phyloP scores from a whole-genome alignment of 2,888 invertebrate species.

The Drosophila tripunctata region DNA sequence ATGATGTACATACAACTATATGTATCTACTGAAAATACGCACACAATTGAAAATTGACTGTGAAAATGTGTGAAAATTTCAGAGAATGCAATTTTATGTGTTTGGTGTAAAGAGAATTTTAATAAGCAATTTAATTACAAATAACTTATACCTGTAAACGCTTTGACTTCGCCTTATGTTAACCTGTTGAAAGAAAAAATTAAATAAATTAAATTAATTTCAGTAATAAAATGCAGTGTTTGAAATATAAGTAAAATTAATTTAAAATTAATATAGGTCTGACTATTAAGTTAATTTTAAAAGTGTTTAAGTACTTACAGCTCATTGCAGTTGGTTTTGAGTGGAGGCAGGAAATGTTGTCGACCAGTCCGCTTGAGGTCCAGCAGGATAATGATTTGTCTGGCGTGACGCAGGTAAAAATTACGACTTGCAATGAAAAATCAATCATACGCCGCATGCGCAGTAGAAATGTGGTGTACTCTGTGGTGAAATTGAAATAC shows the following conservation, averaged over 20 bases:
- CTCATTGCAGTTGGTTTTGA: neutral
- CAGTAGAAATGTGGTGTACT: constrained; percentile 51
- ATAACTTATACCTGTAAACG: neutral
- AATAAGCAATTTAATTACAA: neutral
- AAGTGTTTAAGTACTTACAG: constrained; percentile 1
- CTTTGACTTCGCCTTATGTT: neutral
- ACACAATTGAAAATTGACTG: neutral
- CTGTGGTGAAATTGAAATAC: constrained; percentile 5
- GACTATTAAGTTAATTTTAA: neutral
- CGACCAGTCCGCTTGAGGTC: neutral
- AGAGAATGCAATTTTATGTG: neutral
- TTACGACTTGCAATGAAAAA: constrained; percentile 51
- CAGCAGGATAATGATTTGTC: constrained; percentile 13
- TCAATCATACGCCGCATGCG: constrained; percentile 81
- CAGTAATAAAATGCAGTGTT: neutral
- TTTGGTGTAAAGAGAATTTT: neutral
- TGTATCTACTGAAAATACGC: neutral
- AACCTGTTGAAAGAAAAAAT: constrained; percentile 1
- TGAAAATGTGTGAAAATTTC: neutral
- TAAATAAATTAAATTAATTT: neutral
- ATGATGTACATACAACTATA: constrained; percentile 1
- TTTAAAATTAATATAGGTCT: neutral
- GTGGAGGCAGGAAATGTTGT: neutral
- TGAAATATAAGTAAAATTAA: neutral
- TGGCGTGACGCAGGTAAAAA: neutral